phyloP scores from a whole-genome alignment of 1,140 invertebrate genomes.

The Nymphalis io region DNA sequence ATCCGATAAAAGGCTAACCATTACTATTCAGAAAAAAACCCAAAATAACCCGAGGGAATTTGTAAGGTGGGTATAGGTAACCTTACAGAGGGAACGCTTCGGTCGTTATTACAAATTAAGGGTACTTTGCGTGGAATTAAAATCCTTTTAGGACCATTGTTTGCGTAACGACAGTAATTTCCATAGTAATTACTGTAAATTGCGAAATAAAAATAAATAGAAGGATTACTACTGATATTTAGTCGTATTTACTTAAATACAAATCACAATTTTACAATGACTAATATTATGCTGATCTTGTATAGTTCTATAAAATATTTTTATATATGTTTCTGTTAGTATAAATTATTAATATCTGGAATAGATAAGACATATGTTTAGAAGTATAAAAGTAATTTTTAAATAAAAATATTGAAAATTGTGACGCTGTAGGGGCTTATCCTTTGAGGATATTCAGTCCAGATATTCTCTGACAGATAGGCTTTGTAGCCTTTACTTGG shows the following conservation, averaged over 20 bases:
- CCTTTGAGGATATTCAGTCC: too few species aligned
- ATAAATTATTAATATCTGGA: too few species aligned
- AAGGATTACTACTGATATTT: background rate
- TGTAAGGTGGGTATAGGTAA: slow-evolving; percentile 16
- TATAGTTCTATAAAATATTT: too few species aligned
- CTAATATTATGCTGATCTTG: background rate
- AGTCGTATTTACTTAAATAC: background rate
- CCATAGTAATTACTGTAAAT: slow-evolving; percentile 21
- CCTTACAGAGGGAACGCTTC: slow-evolving; percentile 27
- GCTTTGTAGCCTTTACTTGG: too few species aligned
- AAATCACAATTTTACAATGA: background rate
- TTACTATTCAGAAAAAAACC: slow-evolving; percentile 30
- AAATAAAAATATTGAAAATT: too few species aligned
- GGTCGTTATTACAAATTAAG: slow-evolving; percentile 43
- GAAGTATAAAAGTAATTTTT: too few species aligned
- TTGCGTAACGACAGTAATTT: slow-evolving; percentile 29
- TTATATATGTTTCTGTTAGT: too few species aligned
- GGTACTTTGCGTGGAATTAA: slow-evolving; percentile 35
- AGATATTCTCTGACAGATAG: too few species aligned
- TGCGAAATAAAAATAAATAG: slow-evolving; percentile 21
- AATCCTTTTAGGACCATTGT: slow-evolving; percentile 19
- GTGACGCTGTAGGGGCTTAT: too few species aligned
- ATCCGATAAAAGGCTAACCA: slow-evolving; percentile 18
- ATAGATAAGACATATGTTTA: too few species aligned
- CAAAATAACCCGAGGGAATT: slow-evolving; percentile 26